Evolutionary conservation across 1,140 invertebrate species (phyloP).

Genomic region (Helicorthomorpha holstii): DNA sequence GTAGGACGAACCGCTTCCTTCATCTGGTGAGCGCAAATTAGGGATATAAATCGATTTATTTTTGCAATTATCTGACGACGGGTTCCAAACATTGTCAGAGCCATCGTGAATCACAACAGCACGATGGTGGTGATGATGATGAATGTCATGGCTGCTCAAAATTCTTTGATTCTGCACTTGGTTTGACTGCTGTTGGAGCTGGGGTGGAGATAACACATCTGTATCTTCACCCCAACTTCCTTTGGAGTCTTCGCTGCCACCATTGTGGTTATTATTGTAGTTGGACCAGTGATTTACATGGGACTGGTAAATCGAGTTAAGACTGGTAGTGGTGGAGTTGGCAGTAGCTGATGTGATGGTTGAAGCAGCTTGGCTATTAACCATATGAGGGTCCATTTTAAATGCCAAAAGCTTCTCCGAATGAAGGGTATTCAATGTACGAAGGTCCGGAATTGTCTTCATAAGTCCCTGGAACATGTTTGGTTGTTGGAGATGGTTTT

Average conservation of each 20-base stretch:
- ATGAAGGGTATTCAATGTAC: conserved; percentile 87
- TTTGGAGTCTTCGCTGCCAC: conserved; percentile 6
- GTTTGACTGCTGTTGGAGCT: neutral
- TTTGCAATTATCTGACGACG: conserved; percentile 13
- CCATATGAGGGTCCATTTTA: conserved; percentile 60
- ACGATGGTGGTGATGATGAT: neutral
- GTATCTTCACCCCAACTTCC: conserved; percentile 31
- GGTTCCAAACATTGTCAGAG: conserved; percentile 27
- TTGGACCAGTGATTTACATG: conserved; percentile 4
- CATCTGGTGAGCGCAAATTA: conserved; percentile 56
- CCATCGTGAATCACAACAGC: conserved; percentile 9
- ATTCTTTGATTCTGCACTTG: too few relatives aligned
- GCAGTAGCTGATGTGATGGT: neutral
- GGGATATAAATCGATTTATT: conserved; percentile 51
- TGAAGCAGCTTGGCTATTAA: neutral
- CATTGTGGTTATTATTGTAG: neutral
- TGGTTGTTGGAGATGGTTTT: conserved; percentile 49
- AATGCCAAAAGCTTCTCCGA: conserved; percentile 88
- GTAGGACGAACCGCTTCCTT: conserved; percentile 50
- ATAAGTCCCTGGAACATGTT: conserved; percentile 69
- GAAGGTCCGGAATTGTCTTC: conserved; percentile 84
- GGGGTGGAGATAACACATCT: neutral
- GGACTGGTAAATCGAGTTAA: conserved; percentile 11
- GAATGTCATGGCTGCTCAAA: neutral
- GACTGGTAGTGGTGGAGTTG: conserved; percentile 1